Evolutionary conservation across 2,113 vertebrate genomes (phyloP).

Genomic region (Vulpes ferrilata): DNA sequence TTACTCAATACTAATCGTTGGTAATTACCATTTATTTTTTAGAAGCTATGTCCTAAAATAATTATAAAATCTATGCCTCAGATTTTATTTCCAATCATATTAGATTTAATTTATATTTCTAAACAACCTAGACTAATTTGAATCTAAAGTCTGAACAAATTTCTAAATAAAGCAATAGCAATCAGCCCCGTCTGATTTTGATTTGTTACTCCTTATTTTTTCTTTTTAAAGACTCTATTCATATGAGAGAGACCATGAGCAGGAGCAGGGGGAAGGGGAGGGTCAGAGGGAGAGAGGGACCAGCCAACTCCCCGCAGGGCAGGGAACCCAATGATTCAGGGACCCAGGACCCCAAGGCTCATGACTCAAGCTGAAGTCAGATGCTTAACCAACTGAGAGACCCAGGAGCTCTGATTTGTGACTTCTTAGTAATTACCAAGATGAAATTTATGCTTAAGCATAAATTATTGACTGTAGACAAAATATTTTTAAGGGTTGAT

Average conservation of each 20-base stretch:
- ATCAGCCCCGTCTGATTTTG: not conserved
- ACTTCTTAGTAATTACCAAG: not conserved
- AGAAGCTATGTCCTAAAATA: conserved; percentile 28
- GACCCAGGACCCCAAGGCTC: not conserved
- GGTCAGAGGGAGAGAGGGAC: not conserved
- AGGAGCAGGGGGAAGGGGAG: not conserved
- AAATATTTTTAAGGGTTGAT: not conserved
- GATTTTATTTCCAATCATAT: conserved; percentile 50
- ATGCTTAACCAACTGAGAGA: not conserved
- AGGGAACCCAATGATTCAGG: not conserved
- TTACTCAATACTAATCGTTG: not conserved
- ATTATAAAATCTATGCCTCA: not conserved
- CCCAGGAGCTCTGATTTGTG: not conserved
- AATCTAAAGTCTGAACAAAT: conserved; percentile 42
- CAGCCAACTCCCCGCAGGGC: not conserved
- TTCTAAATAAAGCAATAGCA: not conserved
- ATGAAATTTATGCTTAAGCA: not conserved
- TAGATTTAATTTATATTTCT: conserved; percentile 49
- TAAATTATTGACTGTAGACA: not conserved
- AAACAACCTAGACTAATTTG: not conserved
- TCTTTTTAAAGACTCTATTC: not conserved
- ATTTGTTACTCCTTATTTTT: conserved; percentile 3
- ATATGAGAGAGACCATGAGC: not conserved
- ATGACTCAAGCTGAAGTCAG: not conserved
- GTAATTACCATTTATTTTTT: conserved; percentile 38